Conservation (phyloP, 1,140 invertebrate genomes). For the Aphelenchoides besseyi region DNA sequence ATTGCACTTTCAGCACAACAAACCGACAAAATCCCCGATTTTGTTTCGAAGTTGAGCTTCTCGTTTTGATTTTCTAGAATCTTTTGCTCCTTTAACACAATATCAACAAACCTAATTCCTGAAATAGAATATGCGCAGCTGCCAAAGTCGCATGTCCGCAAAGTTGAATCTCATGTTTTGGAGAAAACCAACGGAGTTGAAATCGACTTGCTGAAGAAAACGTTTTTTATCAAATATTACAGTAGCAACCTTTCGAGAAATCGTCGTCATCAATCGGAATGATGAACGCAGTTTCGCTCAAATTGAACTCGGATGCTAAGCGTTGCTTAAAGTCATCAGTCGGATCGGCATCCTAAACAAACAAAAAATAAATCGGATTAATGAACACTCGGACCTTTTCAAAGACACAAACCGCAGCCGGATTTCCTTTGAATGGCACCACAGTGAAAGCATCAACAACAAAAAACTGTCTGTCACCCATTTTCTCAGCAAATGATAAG, state of each 20-base stretch:
- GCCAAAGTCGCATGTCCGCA: constrained; percentile 71
- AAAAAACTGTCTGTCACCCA: too few species aligned
- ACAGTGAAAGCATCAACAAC: constrained; percentile 67
- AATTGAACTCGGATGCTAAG: constrained; percentile 68
- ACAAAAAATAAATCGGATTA: too few species aligned
- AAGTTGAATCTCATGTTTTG: constrained; percentile 67
- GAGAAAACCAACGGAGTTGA: constrained; percentile 69
- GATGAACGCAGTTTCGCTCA: constrained; percentile 69
- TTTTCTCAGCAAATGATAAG: too few species aligned
- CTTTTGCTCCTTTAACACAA: too few species aligned
- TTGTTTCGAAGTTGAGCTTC: too few species aligned
- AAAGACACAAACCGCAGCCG: constrained; percentile 67
- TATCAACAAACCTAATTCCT: constrained; percentile 46
- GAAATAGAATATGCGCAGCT: constrained; percentile 66
- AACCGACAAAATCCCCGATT: too few species aligned
- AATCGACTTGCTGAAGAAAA: constrained; percentile 64
- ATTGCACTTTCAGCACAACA: too few species aligned
- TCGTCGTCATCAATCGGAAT: constrained; percentile 11
- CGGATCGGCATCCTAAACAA: constrained; percentile 48
- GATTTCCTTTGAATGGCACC: constrained; percentile 67
- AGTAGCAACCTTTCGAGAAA: too few species aligned
- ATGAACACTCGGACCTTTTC: too few species aligned
- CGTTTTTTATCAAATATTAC: too few species aligned
- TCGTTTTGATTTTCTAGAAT: too few species aligned
- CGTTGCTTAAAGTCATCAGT: constrained; percentile 65